Evolutionary conservation across 92 coral and sea anemone species (phyloP).

Genomic region (Phymanthus crucifer): DNA sequence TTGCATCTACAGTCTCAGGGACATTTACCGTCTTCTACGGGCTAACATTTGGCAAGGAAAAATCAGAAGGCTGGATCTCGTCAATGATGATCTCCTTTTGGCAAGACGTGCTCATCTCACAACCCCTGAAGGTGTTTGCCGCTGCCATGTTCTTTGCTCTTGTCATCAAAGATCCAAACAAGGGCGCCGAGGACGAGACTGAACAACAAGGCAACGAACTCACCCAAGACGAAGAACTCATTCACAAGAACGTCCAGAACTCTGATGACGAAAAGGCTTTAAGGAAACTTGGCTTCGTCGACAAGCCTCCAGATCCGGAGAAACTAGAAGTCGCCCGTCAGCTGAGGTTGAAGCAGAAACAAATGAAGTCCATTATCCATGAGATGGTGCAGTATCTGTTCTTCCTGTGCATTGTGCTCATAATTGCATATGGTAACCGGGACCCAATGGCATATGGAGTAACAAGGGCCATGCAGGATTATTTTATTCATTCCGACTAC

Average conservation of each 20-base stretch:
- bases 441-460: constrained; percentile 86
- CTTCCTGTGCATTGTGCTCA: constrained; percentile 68
- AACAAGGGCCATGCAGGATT: constrained; percentile 71
- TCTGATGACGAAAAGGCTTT: constrained; percentile 74
- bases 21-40: constrained; percentile 92
- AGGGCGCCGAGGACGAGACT: constrained; percentile 77
- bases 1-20: constrained; percentile 85
- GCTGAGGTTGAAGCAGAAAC: constrained; percentile 73
- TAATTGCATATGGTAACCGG: constrained; percentile 90
- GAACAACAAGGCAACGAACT: constrained; percentile 78
- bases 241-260: constrained; percentile 60
- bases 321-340: constrained; percentile 81
- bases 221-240: constrained; percentile 78
- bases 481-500: constrained; percentile 62
- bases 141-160: constrained; percentile 96
- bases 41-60: constrained; percentile 91
- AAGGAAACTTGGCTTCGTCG: constrained; percentile 73
- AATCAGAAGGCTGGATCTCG: constrained; percentile 92
- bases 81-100: constrained; percentile 98
- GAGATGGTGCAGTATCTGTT: constrained; percentile 81
- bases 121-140: constrained; percentile 95
- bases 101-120: constrained; percentile 96
- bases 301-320: constrained; percentile 89
- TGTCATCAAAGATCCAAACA: constrained; percentile 93
- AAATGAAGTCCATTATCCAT: constrained; percentile 81